Evolutionary conservation across 2,113 vertebrate genomes (phyloP).

Genomic region (Albula goreensis): DNA sequence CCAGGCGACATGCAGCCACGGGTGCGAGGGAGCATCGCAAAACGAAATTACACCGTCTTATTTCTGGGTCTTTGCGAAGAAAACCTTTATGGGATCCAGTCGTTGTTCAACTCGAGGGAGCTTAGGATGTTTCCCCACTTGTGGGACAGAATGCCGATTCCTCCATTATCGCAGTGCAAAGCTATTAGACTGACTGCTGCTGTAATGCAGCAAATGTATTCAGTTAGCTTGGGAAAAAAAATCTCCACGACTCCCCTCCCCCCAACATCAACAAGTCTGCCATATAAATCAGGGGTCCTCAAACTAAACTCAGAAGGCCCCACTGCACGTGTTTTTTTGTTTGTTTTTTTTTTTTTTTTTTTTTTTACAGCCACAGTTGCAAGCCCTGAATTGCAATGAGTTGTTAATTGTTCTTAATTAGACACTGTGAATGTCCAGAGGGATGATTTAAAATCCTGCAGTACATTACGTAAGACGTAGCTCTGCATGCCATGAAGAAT

Average conservation of each 20-base stretch:
- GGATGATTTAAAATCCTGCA: too few species aligned
- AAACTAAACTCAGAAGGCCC: too few species aligned
- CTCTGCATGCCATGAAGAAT: too few species aligned
- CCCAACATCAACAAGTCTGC: neutral
- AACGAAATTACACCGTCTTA: neutral
- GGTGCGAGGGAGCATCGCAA: conserved; percentile 4
- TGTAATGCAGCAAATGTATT: neutral
- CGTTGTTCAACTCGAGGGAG: conserved; percentile 1
- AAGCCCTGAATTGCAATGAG: too few species aligned
- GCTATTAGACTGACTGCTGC: neutral
- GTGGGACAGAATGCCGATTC: neutral
- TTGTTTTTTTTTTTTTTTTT: too few species aligned
- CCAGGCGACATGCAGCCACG: neutral
- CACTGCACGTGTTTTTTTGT: too few species aligned
- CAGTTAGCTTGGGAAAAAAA: neutral
- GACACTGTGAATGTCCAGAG: too few species aligned
- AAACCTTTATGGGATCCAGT: neutral
- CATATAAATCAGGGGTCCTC: neutral
- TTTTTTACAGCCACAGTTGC: too few species aligned
- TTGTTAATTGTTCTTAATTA: too few species aligned
- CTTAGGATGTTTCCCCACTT: neutral
- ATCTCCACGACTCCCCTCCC: neutral
- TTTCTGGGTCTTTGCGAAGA: neutral
- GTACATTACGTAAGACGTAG: too few species aligned
- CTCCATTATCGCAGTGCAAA: neutral